A percentile compares a stretch with the other conserved stretches of the same genome.
phyloP scores from a whole-genome alignment of 2,888 invertebrate species.

The Monochamus alternatus region DNA sequence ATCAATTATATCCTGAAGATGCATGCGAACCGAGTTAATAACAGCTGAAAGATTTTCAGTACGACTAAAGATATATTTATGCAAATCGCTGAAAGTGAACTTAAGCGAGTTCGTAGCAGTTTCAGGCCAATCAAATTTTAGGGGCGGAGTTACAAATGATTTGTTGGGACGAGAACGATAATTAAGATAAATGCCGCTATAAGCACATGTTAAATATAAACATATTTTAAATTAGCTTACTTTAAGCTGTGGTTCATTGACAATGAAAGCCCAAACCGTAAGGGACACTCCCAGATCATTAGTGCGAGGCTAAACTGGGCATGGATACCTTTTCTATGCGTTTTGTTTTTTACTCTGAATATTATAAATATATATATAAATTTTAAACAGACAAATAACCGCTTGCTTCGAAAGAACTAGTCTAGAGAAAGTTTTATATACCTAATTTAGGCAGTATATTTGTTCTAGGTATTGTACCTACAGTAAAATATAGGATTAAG shows the following conservation, averaged over 20 bases:
- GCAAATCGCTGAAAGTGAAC: constrained; percentile 51
- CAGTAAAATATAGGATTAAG: too few species aligned
- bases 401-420: too few species aligned
- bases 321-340: background rate
- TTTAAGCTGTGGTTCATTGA: constrained; percentile 44
- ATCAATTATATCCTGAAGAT: constrained; percentile 17
- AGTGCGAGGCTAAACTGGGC: background rate
- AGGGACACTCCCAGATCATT: constrained; percentile 2
- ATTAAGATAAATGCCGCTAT: constrained; percentile 57
- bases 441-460: too few species aligned
- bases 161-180: constrained; percentile 52
- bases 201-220: constrained; percentile 54
- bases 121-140: constrained; percentile 49
- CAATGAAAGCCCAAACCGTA: constrained; percentile 24
- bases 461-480: too few species aligned
- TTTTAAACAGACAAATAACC: too few species aligned
- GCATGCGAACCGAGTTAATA: constrained; percentile 15
- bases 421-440: too few species aligned
- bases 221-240: constrained; percentile 52
- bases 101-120: constrained; percentile 45
- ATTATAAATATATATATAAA: too few species aligned
- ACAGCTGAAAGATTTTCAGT: constrained; percentile 47
- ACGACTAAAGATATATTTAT: constrained; percentile 48
- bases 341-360: too few species aligned
- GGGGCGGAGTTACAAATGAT: constrained; percentile 52